Evolutionary conservation across 2,113 vertebrate species (phyloP).

Genomic region (Colinus virginianus): DNA sequence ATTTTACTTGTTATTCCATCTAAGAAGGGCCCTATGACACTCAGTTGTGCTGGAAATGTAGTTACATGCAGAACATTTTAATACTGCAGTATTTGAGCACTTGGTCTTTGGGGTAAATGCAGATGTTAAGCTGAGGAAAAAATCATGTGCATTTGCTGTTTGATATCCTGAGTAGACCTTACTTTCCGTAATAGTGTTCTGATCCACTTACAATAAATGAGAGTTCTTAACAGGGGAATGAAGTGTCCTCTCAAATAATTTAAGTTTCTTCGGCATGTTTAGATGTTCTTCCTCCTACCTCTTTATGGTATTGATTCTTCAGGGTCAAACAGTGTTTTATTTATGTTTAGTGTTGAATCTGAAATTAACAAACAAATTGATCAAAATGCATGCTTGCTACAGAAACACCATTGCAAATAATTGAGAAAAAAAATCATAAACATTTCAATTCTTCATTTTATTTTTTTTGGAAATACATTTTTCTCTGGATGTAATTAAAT

Average conservation of each 20-base stretch:
- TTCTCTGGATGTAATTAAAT: neutral
- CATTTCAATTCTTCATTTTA: neutral
- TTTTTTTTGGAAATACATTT: constrained; percentile 20
- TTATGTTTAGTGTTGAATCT: neutral
- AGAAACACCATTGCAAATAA: neutral
- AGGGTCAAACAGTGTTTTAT: neutral
- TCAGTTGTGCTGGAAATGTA: neutral
- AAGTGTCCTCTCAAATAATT: neutral
- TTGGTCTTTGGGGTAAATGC: neutral
- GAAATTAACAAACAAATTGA: neutral
- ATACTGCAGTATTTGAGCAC: neutral
- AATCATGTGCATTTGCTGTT: accelerated
- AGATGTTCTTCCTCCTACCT: neutral
- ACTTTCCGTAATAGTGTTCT: neutral
- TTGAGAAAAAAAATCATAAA: neutral
- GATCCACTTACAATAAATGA: neutral
- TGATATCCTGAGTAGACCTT: neutral
- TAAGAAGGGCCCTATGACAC: neutral
- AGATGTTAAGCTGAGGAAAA: neutral
- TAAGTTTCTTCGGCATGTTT: neutral
- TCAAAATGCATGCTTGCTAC: neutral
- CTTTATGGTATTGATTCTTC: neutral
- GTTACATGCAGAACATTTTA: neutral
- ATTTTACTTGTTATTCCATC: neutral
- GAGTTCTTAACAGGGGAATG: neutral